These are phyloP conservation scores for Dorcus hopei DNA, from an alignment of 2,888 invertebrate genomes.

Conservation along the genomic window DNA sequence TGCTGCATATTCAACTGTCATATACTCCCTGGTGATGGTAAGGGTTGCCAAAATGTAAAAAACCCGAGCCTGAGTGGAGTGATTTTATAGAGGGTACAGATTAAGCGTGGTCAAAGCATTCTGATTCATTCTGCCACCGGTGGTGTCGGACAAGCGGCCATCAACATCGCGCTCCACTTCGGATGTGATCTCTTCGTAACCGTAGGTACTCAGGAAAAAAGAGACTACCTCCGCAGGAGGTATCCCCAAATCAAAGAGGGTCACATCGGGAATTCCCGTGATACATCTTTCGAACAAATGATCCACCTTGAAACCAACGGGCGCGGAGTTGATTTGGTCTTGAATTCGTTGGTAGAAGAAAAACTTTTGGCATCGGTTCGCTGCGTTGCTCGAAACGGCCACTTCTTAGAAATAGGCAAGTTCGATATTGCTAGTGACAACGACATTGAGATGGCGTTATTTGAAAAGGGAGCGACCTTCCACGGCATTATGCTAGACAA, in stretches of 20 bases:
- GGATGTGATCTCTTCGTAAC: conserved; percentile 80
- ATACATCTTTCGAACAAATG: conserved; percentile 82
- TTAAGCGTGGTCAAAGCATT: conserved; percentile 35
- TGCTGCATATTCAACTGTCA: conserved; percentile 61
- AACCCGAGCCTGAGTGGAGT: background rate
- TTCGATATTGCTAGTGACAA: conserved; percentile 70
- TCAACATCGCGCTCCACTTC: conserved; percentile 60
- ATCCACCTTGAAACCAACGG: conserved; percentile 78
- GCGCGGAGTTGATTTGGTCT: conserved; percentile 83
- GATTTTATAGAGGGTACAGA: conserved; percentile 30
- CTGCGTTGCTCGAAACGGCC: conserved; percentile 59
- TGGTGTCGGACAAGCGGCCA: conserved; percentile 72
- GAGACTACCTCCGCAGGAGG: conserved; percentile 73
- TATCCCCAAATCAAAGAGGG: conserved; percentile 68
- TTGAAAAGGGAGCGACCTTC: conserved; percentile 53
- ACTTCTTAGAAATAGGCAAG: conserved; percentile 84
- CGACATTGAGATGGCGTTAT: conserved; percentile 57
- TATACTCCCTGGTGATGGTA: conserved; percentile 53
- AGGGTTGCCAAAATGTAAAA: conserved; percentile 3
- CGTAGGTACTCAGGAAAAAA: conserved; percentile 81
- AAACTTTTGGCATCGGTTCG: conserved; percentile 71
- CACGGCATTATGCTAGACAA: conserved; percentile 75
- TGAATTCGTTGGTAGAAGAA: conserved; percentile 89
- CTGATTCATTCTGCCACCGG: conserved; percentile 62
- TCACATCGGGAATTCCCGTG: conserved; percentile 84